phyloP scores from a whole-genome alignment of 2,888 invertebrate genomes.

The Luffia ferchaultella region DNA sequence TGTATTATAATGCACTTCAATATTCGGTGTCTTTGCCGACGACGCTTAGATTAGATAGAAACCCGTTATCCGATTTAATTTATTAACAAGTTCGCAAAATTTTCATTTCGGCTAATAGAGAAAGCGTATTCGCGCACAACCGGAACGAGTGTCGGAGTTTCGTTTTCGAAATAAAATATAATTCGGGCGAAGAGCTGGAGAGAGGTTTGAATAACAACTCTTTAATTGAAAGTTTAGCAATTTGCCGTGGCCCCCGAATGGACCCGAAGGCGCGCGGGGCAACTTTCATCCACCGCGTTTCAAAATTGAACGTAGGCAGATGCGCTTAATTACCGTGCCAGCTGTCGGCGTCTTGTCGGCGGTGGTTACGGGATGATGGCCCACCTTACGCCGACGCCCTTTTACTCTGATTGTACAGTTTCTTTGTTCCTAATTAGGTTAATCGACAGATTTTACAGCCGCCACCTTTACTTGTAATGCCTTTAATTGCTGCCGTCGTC shows the following conservation, averaged over 20 bases:
- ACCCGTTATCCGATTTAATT: conserved; percentile 7
- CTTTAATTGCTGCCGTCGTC: no score
- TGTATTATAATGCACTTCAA: background rate
- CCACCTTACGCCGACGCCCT: background rate
- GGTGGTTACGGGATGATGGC: conserved; percentile 9
- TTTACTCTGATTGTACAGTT: no score
- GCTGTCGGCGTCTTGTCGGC: conserved; percentile 42
- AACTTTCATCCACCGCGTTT: conserved; percentile 58
- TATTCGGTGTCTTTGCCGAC: background rate
- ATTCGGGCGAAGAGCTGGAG: conserved; percentile 43
- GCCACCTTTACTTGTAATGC: no score
- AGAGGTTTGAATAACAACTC: conserved; percentile 65
- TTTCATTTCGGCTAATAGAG: conserved; percentile 34
- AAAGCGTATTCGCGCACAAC: conserved; percentile 39
- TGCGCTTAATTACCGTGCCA: conserved; percentile 62
- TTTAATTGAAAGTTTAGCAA: conserved; percentile 68
- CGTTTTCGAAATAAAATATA: conserved; percentile 56
- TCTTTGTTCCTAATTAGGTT: background rate
- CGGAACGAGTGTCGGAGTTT: conserved; percentile 49
- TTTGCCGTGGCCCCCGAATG: conserved; percentile 62
- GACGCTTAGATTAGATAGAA: background rate
- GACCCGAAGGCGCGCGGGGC: conserved; percentile 55
- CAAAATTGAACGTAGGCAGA: conserved; percentile 66
- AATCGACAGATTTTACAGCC: no score
- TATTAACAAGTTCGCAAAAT: conserved; percentile 36